Percentiles rank a stretch among this genome's conserved stretches.
Conservation (phyloP, 2,888 invertebrate species). For the Alentia gelatinosa region DNA sequence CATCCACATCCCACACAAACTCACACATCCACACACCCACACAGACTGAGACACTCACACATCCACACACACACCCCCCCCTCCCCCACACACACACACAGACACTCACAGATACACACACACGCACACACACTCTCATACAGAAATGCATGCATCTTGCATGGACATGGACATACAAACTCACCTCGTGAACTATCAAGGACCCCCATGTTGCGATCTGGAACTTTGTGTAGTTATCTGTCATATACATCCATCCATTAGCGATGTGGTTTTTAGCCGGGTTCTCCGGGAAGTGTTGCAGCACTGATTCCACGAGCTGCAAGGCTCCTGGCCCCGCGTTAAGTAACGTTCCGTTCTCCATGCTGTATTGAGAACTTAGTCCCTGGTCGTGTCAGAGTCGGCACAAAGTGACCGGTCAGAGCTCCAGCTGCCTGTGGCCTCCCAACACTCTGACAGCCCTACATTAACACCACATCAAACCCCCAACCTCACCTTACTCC, state of each 20-base stretch:
- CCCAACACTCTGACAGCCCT: neutral
- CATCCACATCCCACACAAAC: too few species aligned
- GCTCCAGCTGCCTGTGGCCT: neutral
- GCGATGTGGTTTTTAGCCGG: constrained; percentile 58
- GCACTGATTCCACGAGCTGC: constrained; percentile 52
- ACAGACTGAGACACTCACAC: neutral
- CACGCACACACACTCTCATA: neutral
- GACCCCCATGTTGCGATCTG: constrained; percentile 76
- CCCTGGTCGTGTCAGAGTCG: neutral
- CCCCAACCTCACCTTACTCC: neutral
- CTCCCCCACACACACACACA: too few species aligned
- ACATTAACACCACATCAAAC: neutral
- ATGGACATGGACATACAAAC: neutral
- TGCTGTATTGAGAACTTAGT: neutral
- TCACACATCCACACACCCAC: too few species aligned
- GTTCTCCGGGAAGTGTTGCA: constrained; percentile 62
- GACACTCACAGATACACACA: too few species aligned
- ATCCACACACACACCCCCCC: neutral
- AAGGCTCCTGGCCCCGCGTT: constrained; percentile 17
- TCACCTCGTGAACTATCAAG: constrained; percentile 74
- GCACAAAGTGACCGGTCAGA: neutral
- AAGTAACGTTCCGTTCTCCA: neutral
- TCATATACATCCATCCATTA: constrained; percentile 70
- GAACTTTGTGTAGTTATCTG: constrained; percentile 71
- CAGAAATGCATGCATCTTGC: neutral